These are phyloP conservation scores for Nasonia vitripennis DNA, from an alignment of 1,140 invertebrate species.

Conservation along the genomic window DNA sequence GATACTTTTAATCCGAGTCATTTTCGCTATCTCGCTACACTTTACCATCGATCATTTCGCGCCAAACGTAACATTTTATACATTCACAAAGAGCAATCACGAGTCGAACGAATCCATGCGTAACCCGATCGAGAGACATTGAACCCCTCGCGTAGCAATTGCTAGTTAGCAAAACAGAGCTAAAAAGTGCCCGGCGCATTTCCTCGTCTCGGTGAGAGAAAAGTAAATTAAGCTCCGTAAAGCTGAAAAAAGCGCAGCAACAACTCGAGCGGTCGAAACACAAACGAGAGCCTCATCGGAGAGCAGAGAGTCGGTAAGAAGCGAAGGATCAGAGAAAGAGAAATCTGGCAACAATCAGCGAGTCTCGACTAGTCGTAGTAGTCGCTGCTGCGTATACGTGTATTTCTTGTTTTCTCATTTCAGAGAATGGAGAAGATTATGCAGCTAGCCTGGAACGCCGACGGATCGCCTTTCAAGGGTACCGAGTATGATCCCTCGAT, in stretches of 20 bases:
- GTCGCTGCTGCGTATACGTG: neutral
- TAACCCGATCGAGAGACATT: neutral
- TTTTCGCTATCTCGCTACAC: neutral
- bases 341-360: constrained; percentile 35
- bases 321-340: constrained; percentile 20
- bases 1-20: neutral
- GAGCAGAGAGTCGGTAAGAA: too few relatives aligned
- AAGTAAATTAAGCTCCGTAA: neutral
- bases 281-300: neutral
- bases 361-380: neutral
- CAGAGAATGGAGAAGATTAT: constrained; percentile 81
- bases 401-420: constrained; percentile 52
- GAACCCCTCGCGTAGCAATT: neutral
- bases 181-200: neutral
- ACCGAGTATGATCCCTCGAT: constrained; percentile 85
- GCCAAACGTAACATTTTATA: neutral
- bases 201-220: neutral
- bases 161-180: too few relatives aligned
- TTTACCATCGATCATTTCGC: neutral
- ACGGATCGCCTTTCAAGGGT: constrained; percentile 90
- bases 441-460: constrained; percentile 87
- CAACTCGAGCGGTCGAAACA: neutral
- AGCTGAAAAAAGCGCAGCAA: neutral
- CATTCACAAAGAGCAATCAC: neutral
- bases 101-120: neutral